Base-by-base conservation (phyloP, 92 coral and sea anemone genomes). In the Meandrina meandrites region DNA sequence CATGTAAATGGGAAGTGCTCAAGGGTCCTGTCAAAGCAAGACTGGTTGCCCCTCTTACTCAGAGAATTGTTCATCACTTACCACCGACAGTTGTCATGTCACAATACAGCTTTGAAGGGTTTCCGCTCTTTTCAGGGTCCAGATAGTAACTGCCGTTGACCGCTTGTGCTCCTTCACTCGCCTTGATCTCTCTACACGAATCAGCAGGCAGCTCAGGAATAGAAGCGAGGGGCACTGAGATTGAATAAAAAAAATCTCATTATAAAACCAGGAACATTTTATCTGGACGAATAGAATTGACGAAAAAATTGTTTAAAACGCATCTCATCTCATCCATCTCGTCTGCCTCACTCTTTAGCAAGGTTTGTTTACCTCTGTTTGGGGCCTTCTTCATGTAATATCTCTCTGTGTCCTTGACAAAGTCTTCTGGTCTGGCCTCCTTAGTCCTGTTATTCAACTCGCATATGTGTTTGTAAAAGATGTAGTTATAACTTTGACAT, bases 161-260 rank as follows among this genome's bases (percentile, higher is more conserved):
- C 81, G 42, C 64, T 47, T 50, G 37, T 53, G 0, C 81, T 27
- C 66, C 81, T 45, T 77, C 81, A 31, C 62, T 77, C 9, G 81
- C 64, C 40, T 77, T 77, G 81, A 77, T 77, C 24, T 77, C 81
- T 77, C 34, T 50, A 50, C 81, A 77, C 62, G 81, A 77, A 47
- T 77, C 62, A 11, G 37, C 81, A 27, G 81, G 81, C 8, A 77
- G 66, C 81, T n/a, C 58, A 19, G 80, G 62, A 51, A 77, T 42
- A 62, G 80, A 77, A 30, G 21, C 62, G 17, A 77, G 81, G 3
- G 81, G 81, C 1, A 77, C 81, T 77, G 40, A 8, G 14, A 18
- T 15, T 21, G 28, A 37, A 70, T 21, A 28, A 60, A 21, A 64
- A 5, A 64, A 64, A 48, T 6, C 67, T 21, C 12, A 62, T 62